Percentiles rank a stretch among this genome's conserved stretches.
Conservation (phyloP, 2,113 vertebrate species). For the Lonchura striata region DNA sequence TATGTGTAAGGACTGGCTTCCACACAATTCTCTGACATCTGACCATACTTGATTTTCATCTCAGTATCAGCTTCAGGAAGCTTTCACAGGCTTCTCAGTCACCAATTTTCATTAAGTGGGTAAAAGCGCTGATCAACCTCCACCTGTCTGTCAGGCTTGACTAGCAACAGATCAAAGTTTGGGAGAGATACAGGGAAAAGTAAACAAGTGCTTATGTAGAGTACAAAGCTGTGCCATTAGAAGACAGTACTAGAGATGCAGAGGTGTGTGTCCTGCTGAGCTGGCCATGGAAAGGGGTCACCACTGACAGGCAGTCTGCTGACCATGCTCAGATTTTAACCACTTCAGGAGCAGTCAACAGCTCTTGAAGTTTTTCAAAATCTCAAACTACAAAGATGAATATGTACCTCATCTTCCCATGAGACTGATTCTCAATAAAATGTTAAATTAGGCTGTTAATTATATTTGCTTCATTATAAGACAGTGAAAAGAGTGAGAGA, state of each 20-base stretch:
- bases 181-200: neutral
- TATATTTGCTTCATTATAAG: slow-evolving; percentile 6
- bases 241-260: neutral
- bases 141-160: neutral
- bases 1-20: neutral
- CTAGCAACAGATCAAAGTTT: neutral
- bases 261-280: neutral
- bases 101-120: neutral
- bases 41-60: neutral
- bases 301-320: neutral
- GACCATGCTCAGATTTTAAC: neutral
- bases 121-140: neutral
- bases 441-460: slow-evolving; percentile 22
- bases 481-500: neutral
- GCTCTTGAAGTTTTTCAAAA: neutral
- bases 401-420: neutral
- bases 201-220: neutral
- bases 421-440: slow-evolving; percentile 5
- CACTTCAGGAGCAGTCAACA: neutral
- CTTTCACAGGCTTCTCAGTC: neutral
- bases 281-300: neutral
- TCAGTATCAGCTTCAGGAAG: neutral
- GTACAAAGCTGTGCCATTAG: neutral
- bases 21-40: neutral
- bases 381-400: neutral